Conservation (phyloP, 2,113 vertebrate species). For the Ctenomys sociabilis region DNA sequence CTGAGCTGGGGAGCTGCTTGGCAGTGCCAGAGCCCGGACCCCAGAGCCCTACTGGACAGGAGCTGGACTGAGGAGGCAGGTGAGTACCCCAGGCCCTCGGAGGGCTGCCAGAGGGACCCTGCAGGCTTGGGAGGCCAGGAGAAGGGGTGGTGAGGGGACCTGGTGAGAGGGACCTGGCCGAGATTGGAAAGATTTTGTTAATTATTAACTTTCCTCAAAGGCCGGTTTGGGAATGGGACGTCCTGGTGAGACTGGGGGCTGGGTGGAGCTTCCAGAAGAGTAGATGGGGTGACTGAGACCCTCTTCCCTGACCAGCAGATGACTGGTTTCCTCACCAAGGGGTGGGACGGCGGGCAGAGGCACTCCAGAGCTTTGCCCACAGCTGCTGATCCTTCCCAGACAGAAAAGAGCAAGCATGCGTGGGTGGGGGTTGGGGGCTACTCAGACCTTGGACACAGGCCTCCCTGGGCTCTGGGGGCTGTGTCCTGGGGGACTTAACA, state of each 20-base stretch:
- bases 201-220: constrained; percentile 55
- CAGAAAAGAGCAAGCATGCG: not conserved
- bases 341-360: not conserved
- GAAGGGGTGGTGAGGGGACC: not conserved
- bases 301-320: not conserved
- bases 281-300: not conserved
- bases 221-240: not conserved
- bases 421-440: not conserved
- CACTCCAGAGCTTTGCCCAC: not conserved
- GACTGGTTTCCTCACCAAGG: constrained; percentile 42
- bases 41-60: constrained; percentile 65
- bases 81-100: constrained; percentile 64
- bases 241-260: not conserved
- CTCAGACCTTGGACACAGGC: not conserved
- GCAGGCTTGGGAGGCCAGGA: not conserved
- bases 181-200: not conserved
- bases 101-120: not conserved
- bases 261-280: not conserved
- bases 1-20: constrained; percentile 57
- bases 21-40: constrained; percentile 68
- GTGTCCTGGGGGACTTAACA: not conserved
- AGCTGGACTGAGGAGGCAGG: constrained; percentile 61
- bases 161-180: not conserved
- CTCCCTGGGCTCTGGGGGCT: not conserved
- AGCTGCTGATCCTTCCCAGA: not conserved